Percentiles rank a stretch among this genome's conserved stretches.
These are phyloP conservation scores for Epinotia brunnichana DNA, from an alignment of 2,888 invertebrate genomes.

Conservation along the genomic window DNA sequence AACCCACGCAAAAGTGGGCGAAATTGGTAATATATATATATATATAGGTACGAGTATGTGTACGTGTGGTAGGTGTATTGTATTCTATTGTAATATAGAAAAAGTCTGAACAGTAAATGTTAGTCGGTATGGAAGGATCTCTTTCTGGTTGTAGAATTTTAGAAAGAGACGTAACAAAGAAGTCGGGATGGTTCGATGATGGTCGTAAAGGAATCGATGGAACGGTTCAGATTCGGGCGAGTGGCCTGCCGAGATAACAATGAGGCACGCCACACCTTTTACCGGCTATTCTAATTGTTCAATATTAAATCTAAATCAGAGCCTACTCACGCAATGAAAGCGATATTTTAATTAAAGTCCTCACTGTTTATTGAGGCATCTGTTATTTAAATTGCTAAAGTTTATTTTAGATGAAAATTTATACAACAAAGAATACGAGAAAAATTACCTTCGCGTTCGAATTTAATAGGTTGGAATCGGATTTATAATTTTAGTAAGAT, in stretches of 20 bases:
- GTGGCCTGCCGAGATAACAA: conserved; percentile 40
- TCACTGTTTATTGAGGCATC: conserved; percentile 18
- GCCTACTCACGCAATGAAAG: conserved; percentile 12
- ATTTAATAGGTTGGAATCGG: conserved; percentile 15
- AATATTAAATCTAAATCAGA: conserved; percentile 30
- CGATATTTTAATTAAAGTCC: conserved; percentile 35
- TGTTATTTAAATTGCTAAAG: conserved; percentile 29
- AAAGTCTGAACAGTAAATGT: conserved; percentile 1
- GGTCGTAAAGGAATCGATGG: conserved; percentile 29
- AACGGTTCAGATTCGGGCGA: conserved; percentile 33
- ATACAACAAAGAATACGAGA: conserved; percentile 26
- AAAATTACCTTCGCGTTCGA: conserved; percentile 2
- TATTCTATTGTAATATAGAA: too few species aligned
- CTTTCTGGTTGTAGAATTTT: not conserved
- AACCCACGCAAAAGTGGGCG: conserved; percentile 6
- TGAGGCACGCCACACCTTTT: conserved; percentile 35
- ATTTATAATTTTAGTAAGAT: conserved; percentile 8
- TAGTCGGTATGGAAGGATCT: not conserved
- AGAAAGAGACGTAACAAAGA: conserved; percentile 11
- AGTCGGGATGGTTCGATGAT: conserved; percentile 9
- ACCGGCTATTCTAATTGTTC: conserved; percentile 33
- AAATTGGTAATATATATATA: not conserved
- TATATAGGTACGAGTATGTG: too few species aligned
- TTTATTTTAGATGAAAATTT: conserved; percentile 32
- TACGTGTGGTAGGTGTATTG: too few species aligned